phyloP scores from a whole-genome alignment of 1,140 invertebrate species.

The Hypsibius dujardini region DNA sequence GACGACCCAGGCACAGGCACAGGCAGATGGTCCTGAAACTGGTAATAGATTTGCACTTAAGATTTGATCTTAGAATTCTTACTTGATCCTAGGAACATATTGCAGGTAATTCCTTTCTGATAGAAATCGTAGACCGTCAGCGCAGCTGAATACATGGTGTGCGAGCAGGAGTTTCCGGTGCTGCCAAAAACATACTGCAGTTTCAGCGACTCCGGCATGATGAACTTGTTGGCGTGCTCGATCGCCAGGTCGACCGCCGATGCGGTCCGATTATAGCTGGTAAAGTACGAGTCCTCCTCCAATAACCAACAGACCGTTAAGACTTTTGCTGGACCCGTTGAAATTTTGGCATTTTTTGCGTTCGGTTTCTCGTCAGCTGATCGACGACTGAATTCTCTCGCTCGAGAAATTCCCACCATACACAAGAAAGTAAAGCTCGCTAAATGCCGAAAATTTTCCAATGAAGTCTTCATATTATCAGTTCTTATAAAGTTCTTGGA shows the following conservation, averaged over 20 bases:
- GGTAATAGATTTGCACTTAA: no score
- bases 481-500: no score
- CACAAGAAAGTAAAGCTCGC: no score
- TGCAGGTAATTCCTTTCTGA: not conserved
- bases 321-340: no score
- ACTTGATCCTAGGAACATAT: conserved; percentile 1
- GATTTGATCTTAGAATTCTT: not conserved
- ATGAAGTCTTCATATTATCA: no score
- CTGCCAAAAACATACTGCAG: not conserved
- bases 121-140: not conserved
- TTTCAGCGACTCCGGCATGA: not conserved
- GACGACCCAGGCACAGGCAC: not conserved
- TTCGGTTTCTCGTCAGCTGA: no score
- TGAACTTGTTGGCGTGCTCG: conserved; percentile 6
- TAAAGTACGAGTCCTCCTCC: conserved; percentile 11
- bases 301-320: not conserved
- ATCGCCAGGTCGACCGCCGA: conserved; percentile 3
- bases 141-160: not conserved
- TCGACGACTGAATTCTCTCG: no score
- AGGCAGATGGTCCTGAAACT: no score
- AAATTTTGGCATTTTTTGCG: no score
- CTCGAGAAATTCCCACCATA: no score
- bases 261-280: not conserved
- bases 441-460: no score
- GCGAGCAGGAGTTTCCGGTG: not conserved